Percentiles rank a stretch among this genome's conserved stretches.
Evolutionary conservation across 1,140 invertebrate species (phyloP).

Genomic region (Trichonephila clavata): DNA sequence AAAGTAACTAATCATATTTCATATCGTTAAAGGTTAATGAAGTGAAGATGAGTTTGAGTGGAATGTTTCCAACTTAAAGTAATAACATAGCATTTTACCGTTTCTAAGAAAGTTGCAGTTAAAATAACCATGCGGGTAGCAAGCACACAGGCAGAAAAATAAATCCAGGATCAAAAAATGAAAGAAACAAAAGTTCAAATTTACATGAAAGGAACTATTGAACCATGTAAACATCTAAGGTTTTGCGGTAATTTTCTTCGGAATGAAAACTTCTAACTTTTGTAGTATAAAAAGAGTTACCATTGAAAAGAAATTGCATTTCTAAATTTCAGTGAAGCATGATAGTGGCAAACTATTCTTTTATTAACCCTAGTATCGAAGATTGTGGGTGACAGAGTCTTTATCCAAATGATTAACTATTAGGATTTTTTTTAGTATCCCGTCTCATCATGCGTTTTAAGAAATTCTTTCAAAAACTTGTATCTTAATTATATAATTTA

Average conservation of each 20-base stretch:
- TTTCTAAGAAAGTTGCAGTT: too few species aligned
- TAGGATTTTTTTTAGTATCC: too few species aligned
- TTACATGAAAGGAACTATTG: constrained; percentile 3
- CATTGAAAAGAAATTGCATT: not conserved
- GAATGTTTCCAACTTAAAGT: too few species aligned
- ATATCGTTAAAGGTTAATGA: too few species aligned
- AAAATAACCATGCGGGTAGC: not conserved
- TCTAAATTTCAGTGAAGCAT: not conserved
- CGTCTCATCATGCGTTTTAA: too few species aligned
- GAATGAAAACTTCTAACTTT: not conserved
- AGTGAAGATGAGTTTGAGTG: too few species aligned
- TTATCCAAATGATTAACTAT: too few species aligned
- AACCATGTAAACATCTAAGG: constrained; percentile 5
- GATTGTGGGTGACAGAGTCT: too few species aligned
- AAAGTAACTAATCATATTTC: too few species aligned
- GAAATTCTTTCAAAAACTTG: too few species aligned
- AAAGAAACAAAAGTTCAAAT: not conserved
- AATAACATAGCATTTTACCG: too few species aligned
- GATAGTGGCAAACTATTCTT: not conserved
- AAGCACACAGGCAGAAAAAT: not conserved
- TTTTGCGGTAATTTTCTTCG: not conserved
- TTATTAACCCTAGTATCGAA: not conserved
- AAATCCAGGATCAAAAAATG: not conserved
- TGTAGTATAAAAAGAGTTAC: not conserved
- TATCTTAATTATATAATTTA: too few species aligned